A percentile compares a stretch with the other conserved stretches of the same genome.
Conservation (phyloP, 2,797 vertebrate genomes). For the Pangasius larnaudii region DNA sequence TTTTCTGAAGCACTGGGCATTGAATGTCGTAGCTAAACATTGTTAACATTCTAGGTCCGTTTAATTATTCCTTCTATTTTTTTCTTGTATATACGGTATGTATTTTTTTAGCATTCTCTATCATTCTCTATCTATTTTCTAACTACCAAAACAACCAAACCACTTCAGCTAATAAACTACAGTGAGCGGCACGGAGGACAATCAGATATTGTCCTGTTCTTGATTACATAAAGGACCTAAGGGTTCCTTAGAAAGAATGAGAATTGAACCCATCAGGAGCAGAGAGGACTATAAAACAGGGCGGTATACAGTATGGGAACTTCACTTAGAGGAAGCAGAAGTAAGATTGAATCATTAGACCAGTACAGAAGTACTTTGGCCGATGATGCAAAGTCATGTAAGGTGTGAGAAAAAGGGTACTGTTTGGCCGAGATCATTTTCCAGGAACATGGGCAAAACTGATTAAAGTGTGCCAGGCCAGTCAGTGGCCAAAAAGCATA, state of each 20-base stretch:
- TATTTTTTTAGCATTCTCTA: background rate
- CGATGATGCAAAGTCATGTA: conserved; percentile 48
- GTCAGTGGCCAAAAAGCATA: conserved; percentile 19
- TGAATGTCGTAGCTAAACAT: background rate
- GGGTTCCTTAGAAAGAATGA: background rate
- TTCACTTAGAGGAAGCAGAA: conserved; percentile 43
- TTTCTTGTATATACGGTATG: background rate
- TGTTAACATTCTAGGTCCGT: background rate
- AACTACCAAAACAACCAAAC: background rate
- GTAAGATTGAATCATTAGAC: conserved; percentile 39
- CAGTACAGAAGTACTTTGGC: conserved; percentile 18
- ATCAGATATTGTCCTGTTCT: background rate
- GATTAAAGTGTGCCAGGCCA: conserved; percentile 10
- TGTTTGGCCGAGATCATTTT: background rate
- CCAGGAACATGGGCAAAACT: conserved; percentile 3
- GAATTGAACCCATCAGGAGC: background rate
- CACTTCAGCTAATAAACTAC: background rate
- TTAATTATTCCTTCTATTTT: background rate
- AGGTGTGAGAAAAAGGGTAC: background rate
- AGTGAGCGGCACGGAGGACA: background rate
- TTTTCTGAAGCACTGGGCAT: conserved; percentile 6
- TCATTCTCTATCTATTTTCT: background rate
- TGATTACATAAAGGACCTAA: background rate
- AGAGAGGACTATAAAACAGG: background rate
- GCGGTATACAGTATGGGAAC: conserved; percentile 13